Base-by-base conservation (phyloP, 2,113 vertebrate species). In the Hypocryptadius cinnamomeus region DNA sequence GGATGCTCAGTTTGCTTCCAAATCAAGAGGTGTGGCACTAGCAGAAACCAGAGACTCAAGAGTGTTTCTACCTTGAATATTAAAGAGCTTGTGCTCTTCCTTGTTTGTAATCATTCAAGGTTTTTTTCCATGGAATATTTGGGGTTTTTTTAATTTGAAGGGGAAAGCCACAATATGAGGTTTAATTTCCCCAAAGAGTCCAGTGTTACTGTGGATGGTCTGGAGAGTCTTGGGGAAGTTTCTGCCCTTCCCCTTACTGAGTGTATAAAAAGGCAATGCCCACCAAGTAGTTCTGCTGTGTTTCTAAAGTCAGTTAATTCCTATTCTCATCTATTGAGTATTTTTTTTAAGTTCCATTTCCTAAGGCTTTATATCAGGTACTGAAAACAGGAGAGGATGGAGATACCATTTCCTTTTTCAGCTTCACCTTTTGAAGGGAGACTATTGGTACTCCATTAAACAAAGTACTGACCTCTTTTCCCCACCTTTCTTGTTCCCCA, bases 51-150 rank as follows among this genome's bases (percentile, higher is more conserved):
- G 56, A 70, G 42, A 50, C 27, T 54, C 11, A 21, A 9, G 63
- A 59, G 20, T 35, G 10, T 64, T 96, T 80, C n/a, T 71, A 4
- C 78, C 51, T 85, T 88, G 69, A 65, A 19, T 85, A 42, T 60
- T 77, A 59, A 89, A 79, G 31, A 74, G 14, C 39, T 69, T 53
- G 7, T 91, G 37, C 69, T 66, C 50, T 87, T 91, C 47, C 45
- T 94, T 83, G 27, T 51, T 77, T 90, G 24, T 85, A 78, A 64
- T 72, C 13, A 2, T 81, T 91, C 30, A 78, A 22, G 40, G 88
- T 93, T 95, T 96, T 96, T 96, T 95, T 84, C 95, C 81, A 57
- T 90, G 90, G 91, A 96, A 81, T 88, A 92, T 95, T 90, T 94
- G 44, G 88, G 95, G 90, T 54, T 23, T 95, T 95, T 95, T 91